Conservation (phyloP, 2,113 vertebrate genomes). For the Corythornis vintsioides region DNA sequence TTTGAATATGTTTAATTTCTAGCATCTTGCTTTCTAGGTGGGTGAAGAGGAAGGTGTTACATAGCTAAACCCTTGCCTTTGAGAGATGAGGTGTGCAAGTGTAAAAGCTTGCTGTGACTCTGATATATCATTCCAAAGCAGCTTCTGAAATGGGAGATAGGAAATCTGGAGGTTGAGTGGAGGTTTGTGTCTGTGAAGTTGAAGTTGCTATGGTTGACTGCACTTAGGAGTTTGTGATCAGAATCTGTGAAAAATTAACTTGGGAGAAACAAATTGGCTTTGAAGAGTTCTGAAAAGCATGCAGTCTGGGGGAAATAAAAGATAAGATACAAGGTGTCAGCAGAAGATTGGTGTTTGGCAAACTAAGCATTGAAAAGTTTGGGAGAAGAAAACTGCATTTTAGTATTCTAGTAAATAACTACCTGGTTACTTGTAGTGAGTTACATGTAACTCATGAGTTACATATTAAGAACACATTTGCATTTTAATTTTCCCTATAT, state of each 20-base stretch:
- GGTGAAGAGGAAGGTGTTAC: not conserved
- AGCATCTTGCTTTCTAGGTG: not conserved
- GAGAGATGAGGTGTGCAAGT: not conserved
- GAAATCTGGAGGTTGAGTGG: not conserved
- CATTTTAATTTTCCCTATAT: not conserved
- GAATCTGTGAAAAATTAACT: not conserved
- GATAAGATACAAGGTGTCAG: not conserved
- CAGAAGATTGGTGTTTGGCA: not conserved
- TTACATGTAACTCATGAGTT: not conserved
- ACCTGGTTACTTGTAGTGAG: not conserved
- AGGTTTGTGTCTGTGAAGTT: not conserved
- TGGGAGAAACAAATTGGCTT: not conserved
- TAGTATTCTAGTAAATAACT: not conserved
- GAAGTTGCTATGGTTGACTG: not conserved
- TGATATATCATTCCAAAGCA: not conserved
- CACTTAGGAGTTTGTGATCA: not conserved
- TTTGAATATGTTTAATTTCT: not conserved
- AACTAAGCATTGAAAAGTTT: not conserved
- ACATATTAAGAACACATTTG: not conserved
- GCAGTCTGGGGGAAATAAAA: not conserved
- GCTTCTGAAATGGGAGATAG: not conserved
- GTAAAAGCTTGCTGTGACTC: not conserved
- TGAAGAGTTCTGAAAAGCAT: not conserved
- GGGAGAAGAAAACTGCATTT: not conserved
- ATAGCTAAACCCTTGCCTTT: not conserved